phyloP scores from a whole-genome alignment of 2,113 vertebrate species.

The Mustela lutreola region DNA sequence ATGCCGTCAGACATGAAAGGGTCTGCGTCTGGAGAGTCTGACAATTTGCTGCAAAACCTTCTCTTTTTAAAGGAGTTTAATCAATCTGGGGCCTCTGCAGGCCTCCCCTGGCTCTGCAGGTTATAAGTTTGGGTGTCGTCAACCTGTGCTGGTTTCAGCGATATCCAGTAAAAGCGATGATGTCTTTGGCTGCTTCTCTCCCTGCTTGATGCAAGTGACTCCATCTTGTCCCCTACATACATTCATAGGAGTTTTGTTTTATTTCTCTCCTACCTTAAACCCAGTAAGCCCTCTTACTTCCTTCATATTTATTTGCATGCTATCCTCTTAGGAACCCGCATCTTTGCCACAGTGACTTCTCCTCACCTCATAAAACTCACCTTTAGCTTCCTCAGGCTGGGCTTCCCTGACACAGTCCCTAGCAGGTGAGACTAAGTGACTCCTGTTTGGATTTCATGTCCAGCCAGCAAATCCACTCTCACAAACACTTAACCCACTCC shows the following conservation, averaged over 20 bases:
- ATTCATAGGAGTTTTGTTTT: not conserved
- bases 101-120: not conserved
- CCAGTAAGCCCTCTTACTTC: not conserved
- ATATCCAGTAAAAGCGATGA: not conserved
- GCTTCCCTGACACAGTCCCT: not conserved
- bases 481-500: not conserved
- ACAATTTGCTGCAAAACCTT: not conserved
- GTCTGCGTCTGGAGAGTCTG: not conserved
- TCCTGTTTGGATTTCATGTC: not conserved
- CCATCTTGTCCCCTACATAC: not conserved
- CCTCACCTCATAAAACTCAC: not conserved
- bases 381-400: not conserved
- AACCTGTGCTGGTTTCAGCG: not conserved
- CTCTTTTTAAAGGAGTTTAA: not conserved
- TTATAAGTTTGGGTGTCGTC: not conserved
- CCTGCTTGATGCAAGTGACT: not conserved
- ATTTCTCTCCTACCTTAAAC: not conserved
- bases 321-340: not conserved
- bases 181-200: not conserved
- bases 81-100: not conserved
- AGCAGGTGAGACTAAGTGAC: not conserved
- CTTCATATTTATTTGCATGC: not conserved
- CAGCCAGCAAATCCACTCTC: not conserved
- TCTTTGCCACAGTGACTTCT: not conserved
- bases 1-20: not conserved